phyloP scores from a whole-genome alignment of 2,797 vertebrate species.

The Onychomys arenicola region DNA sequence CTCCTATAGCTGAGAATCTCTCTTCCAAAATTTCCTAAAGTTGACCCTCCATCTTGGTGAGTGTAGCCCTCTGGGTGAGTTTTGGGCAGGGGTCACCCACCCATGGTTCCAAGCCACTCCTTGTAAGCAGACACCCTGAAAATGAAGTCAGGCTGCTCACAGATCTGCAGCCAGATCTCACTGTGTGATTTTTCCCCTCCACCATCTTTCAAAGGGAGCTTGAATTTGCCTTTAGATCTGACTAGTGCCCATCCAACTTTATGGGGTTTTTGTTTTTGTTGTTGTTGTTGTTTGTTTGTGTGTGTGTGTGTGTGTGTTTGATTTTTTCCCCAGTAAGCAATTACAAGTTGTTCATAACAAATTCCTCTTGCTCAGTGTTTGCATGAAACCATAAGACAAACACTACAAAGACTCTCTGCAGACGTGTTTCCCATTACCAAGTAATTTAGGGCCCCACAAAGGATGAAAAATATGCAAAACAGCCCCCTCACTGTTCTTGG shows the following conservation, averaged over 20 bases:
- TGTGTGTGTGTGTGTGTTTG: constrained; percentile 55
- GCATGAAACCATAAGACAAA: constrained; percentile 69
- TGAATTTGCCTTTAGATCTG: constrained; percentile 53
- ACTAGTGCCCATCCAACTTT: constrained; percentile 60
- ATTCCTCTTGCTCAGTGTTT: constrained; percentile 76
- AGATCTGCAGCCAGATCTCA: not conserved
- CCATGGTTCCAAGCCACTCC: not conserved
- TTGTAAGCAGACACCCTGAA: not conserved
- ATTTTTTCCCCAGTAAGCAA: constrained; percentile 62
- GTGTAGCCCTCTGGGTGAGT: not conserved
- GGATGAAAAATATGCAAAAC: constrained; percentile 62
- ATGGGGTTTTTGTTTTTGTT: not conserved
- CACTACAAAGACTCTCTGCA: constrained; percentile 51
- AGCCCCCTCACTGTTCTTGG: not conserved
- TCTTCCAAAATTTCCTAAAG: constrained; percentile 27
- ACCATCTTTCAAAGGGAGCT: not conserved
- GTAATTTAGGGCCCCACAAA: constrained; percentile 65
- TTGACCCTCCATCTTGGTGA: not conserved
- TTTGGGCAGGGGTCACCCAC: not conserved
- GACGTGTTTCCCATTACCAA: constrained; percentile 73
- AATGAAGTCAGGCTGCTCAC: not conserved
- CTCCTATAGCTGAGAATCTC: constrained; percentile 37
- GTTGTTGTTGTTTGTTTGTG: not conserved
- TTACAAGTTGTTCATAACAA: constrained; percentile 74
- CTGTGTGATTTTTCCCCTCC: not conserved